Evolutionary conservation across 2,797 vertebrate genomes (phyloP), one percentile per base, ranked within the genome.

Genomic region (Myotis planiceps): DNA sequence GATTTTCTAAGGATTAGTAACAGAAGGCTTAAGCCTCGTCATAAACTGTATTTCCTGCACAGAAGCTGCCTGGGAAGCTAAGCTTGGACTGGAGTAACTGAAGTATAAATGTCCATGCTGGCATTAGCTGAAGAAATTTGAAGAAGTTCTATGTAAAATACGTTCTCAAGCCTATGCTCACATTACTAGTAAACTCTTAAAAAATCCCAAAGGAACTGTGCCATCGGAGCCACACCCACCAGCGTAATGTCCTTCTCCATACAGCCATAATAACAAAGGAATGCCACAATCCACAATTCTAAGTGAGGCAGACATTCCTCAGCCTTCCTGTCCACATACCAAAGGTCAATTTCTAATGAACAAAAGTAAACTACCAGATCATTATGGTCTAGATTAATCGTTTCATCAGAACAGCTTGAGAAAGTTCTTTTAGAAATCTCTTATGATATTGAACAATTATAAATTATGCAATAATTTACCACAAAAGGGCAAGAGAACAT

Each of bases 401-500:
- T 88, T 68, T 63, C 88, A 83, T 32, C 47, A 76, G n/a, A 88
- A 88, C 68, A 97, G 58, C 80, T 95, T 58, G 21, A 87, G 32
- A 34, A 69, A 76, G 51, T 74, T 58, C 72, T 76, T 51, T 76
- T 29, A 65, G 55, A 85, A 74, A 84, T 45, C 65, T 66, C 87
- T 91, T 25, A 39, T 13, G 37, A 87, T 47, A 82, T 1, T 94
- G 71, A 92, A 84, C 85, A 92, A 76, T 58, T 88, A 92, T 15
- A 92, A 96, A 93, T 72, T 53, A 91, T 72, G 27, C 69, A 74
- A 79, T 88, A 93, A 93, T 83, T 90, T 94, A 87, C 66, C 72
- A 82, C 53, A 74, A 96, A 97, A 96, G 92, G 90, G 92, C 89
- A 97, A 74, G 13, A 84, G 96, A 94, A 97, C 92, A 96, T 72